Conservation (phyloP, 2,113 vertebrate species). For the Urocynchramus pylzowi region DNA sequence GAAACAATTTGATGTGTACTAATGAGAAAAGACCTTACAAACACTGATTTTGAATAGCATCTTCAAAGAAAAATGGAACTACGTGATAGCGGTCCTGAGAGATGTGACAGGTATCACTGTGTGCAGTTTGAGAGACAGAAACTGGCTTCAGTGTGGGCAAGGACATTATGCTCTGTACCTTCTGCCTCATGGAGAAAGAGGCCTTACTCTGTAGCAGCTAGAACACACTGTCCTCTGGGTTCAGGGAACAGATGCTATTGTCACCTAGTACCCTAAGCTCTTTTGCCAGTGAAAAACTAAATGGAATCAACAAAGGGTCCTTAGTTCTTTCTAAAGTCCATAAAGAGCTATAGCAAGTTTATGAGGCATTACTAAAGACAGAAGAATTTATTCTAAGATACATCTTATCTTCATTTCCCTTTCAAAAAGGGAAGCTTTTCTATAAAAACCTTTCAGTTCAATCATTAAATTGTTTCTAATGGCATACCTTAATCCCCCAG, state of each 20-base stretch:
- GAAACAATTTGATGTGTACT: neutral
- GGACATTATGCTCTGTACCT: neutral
- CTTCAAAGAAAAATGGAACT: neutral
- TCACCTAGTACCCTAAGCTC: neutral
- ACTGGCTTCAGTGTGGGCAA: neutral
- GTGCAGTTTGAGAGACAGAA: neutral
- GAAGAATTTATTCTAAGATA: neutral
- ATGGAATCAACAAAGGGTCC: neutral
- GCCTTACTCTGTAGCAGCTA: neutral
- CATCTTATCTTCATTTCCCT: neutral
- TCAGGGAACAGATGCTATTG: neutral
- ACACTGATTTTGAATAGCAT: neutral
- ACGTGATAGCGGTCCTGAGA: neutral
- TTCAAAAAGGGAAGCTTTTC: neutral
- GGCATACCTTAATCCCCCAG: neutral
- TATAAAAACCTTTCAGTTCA: neutral
- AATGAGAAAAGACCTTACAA: neutral
- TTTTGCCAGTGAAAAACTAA: neutral
- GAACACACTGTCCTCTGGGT: neutral
- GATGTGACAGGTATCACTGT: neutral
- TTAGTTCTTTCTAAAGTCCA: neutral
- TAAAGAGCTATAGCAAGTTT: neutral
- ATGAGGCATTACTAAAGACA: neutral
- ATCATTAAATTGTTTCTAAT: neutral
- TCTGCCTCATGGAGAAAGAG: neutral